Conservation (phyloP, 2,797 vertebrate genomes). For the Cebuella pygmaea region DNA sequence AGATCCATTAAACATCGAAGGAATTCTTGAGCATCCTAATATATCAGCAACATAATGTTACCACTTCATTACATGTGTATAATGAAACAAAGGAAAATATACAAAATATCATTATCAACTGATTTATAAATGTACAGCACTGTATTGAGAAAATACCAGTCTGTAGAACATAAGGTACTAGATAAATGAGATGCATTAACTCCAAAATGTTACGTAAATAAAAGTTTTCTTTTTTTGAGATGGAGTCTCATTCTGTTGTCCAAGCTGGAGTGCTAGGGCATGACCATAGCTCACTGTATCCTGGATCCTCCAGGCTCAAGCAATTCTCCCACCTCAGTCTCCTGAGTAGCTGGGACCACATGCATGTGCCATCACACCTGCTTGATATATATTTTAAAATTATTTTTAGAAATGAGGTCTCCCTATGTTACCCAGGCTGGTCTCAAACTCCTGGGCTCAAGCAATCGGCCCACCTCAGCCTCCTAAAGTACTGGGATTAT, state of each 20-base stretch:
- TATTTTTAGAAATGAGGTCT: not conserved
- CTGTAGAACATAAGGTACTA: not conserved
- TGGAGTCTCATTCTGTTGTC: too few relatives aligned
- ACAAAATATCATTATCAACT: not conserved
- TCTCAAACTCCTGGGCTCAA: not conserved
- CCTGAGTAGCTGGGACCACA: not conserved
- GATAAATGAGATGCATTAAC: not conserved
- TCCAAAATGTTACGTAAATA: constrained; percentile 28
- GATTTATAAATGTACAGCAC: not conserved
- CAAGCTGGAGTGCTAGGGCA: not conserved
- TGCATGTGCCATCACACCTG: not conserved
- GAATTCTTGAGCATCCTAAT: constrained; percentile 98
- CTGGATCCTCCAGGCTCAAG: not conserved
- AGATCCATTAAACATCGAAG: constrained; percentile 99
- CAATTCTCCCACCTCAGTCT: not conserved
- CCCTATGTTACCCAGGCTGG: not conserved
- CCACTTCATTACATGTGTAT: not conserved
- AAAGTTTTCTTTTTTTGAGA: constrained; percentile 18
- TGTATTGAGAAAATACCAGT: not conserved
- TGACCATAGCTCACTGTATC: not conserved
- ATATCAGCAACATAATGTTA: constrained; percentile 39
- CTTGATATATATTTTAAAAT: not conserved
- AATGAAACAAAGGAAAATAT: not conserved
- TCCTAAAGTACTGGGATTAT: not conserved
- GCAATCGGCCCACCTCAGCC: not conserved